Conservation (phyloP, 1,140 invertebrate genomes). For the Heliconius himera region DNA sequence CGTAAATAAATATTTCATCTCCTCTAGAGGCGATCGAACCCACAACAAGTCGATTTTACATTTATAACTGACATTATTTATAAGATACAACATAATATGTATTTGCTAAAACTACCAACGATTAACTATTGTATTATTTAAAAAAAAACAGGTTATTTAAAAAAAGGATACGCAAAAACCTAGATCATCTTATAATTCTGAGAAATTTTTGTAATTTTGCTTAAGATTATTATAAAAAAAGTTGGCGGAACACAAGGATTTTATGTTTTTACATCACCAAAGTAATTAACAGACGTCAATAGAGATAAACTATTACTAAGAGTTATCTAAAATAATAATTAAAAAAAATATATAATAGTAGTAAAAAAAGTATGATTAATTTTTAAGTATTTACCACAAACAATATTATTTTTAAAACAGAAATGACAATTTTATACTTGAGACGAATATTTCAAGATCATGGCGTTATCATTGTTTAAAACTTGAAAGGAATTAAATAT, state of each 20-base stretch:
- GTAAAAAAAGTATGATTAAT: background rate
- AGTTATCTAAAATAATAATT: background rate
- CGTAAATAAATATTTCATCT: too few relatives aligned
- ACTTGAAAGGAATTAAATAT: background rate
- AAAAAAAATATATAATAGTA: too few relatives aligned
- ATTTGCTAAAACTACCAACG: background rate
- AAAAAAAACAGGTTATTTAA: too few relatives aligned
- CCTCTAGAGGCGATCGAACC: too few relatives aligned
- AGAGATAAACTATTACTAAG: background rate
- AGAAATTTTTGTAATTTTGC: background rate
- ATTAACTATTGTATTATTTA: too few relatives aligned
- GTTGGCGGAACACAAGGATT: background rate
- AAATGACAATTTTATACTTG: background rate
- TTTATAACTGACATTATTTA: too few relatives aligned
- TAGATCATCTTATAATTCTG: background rate
- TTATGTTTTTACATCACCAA: background rate
- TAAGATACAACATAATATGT: background rate
- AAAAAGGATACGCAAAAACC: background rate
- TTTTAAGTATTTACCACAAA: background rate
- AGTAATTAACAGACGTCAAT: background rate
- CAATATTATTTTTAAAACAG: background rate
- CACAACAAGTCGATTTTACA: too few relatives aligned
- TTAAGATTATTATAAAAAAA: background rate
- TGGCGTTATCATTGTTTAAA: background rate
- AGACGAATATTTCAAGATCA: too few relatives aligned